phyloP scores from a whole-genome alignment of 2,113 vertebrate species.

The Catharus minimus region DNA sequence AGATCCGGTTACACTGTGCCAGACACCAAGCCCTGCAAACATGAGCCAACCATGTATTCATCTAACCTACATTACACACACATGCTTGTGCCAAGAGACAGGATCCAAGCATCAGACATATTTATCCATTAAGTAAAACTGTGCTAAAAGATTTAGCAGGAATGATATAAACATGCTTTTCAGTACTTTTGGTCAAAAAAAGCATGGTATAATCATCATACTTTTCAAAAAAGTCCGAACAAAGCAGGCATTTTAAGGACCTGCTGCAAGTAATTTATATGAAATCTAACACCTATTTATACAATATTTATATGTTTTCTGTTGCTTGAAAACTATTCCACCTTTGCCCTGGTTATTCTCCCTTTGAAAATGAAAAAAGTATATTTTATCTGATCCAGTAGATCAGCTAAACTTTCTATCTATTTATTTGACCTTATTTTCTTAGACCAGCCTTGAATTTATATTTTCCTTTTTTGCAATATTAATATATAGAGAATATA shows the following conservation, averaged over 20 bases:
- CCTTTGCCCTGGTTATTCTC: not conserved
- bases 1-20: not conserved
- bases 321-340: not conserved
- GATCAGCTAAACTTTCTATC: not conserved
- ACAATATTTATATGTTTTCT: not conserved
- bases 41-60: not conserved
- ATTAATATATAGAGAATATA: not conserved
- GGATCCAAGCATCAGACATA: not conserved
- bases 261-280: accelerated
- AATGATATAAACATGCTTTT: not conserved
- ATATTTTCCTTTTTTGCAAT: not conserved
- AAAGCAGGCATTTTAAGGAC: not conserved
- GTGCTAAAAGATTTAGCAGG: not conserved
- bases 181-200: not conserved
- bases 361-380: not conserved
- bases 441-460: not conserved
- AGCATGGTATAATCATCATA: not conserved
- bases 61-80: not conserved
- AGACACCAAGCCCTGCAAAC: not conserved
- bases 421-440: not conserved
- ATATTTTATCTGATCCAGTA: not conserved
- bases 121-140: not conserved
- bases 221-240: not conserved
- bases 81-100: not conserved
- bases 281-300: not conserved